Evolutionary conservation across 2,113 vertebrate species (phyloP).

Genomic region (Hylia prasina): DNA sequence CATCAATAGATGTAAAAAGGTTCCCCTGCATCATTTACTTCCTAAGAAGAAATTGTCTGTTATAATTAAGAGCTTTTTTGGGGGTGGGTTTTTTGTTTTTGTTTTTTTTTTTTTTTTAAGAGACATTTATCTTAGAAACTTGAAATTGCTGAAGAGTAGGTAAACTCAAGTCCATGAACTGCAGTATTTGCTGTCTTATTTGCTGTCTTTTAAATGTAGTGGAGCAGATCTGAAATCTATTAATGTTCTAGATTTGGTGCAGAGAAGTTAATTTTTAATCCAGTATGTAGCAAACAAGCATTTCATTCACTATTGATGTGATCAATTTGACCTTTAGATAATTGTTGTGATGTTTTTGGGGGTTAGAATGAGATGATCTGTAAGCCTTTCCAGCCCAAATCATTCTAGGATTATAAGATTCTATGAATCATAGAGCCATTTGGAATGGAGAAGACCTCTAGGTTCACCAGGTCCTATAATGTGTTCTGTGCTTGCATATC

Average conservation of each 20-base stretch:
- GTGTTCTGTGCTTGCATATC: background rate
- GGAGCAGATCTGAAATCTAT: background rate
- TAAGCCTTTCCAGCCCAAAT: background rate
- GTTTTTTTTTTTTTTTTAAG: background rate
- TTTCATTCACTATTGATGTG: background rate
- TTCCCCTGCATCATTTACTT: slow-evolving; percentile 44
- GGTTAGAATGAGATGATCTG: background rate
- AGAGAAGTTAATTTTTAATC: background rate
- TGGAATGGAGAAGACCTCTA: background rate
- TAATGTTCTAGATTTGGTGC: background rate
- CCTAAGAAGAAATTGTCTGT: slow-evolving; percentile 44
- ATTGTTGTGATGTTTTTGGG: background rate
- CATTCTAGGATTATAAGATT: background rate
- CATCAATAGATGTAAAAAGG: slow-evolving; percentile 14
- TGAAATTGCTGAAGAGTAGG: background rate
- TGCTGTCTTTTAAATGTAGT: background rate
- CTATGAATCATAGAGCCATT: background rate
- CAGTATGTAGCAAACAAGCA: background rate
- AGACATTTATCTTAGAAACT: background rate
- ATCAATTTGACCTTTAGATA: background rate
- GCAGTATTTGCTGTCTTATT: background rate
- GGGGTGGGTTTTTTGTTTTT: background rate
- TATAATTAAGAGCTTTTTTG: background rate
- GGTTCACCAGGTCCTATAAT: background rate
- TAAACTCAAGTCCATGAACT: background rate